Conservation (phyloP, 1,140 invertebrate species). For the Caenorhabditis elegans region DNA sequence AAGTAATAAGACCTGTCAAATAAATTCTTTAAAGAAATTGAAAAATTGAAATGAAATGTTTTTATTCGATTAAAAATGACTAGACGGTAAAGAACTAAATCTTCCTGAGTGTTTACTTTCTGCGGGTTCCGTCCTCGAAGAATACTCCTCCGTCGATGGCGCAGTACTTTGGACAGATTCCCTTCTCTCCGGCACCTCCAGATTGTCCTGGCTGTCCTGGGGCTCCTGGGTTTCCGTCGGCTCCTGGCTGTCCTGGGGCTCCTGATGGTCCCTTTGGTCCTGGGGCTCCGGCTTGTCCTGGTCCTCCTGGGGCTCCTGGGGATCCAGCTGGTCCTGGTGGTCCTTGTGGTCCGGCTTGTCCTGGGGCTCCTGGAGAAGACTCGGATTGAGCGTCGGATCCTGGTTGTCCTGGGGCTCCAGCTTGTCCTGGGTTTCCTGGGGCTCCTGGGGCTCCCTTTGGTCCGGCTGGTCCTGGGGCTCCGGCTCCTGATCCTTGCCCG, state of each 20-base stretch:
- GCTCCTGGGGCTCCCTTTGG: constrained; percentile 36
- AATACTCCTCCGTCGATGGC: neutral
- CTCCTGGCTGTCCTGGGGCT: constrained; percentile 41
- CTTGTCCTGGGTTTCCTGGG: too few species aligned
- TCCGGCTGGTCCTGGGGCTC: constrained; percentile 37
- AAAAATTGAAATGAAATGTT: too few species aligned
- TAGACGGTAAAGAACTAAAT: constrained; percentile 31
- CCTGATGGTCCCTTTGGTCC: constrained; percentile 44
- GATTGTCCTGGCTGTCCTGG: constrained; percentile 43
- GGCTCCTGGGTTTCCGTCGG: constrained; percentile 32
- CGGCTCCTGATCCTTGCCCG: constrained; percentile 15
- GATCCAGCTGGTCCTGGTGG: neutral
- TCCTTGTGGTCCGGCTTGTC: neutral
- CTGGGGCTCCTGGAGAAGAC: too few species aligned
- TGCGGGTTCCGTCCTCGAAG: constrained; percentile 29
- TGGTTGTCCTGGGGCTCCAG: too few species aligned
- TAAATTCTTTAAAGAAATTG: too few species aligned
- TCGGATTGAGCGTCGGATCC: too few species aligned
- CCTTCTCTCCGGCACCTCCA: constrained; percentile 15
- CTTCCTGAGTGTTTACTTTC: neutral
- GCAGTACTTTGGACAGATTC: neutral
- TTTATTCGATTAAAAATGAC: neutral
- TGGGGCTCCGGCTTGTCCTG: constrained; percentile 12
- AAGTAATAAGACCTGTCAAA: too few species aligned
- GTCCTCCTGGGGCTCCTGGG: neutral